Evolutionary conservation across 2,797 vertebrate species (phyloP).

Genomic region (Cossypha caffra): DNA sequence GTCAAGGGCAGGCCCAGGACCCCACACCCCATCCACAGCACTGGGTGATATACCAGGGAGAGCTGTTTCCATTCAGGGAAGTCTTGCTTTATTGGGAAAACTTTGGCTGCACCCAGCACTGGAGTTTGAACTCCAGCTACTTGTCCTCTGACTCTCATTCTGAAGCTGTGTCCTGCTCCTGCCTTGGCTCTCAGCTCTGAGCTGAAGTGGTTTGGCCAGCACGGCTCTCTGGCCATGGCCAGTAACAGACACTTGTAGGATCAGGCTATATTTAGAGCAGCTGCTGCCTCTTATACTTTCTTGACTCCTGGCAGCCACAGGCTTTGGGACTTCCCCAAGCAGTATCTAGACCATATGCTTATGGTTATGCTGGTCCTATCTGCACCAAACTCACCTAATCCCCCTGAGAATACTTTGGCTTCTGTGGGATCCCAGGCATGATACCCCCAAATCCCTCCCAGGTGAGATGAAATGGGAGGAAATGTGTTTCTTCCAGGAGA

Average conservation of each 20-base stretch:
- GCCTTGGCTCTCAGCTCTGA: neutral
- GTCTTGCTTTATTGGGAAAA: neutral
- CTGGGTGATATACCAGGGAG: accelerated
- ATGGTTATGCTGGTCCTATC: neutral
- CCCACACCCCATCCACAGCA: neutral
- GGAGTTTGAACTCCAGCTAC: neutral
- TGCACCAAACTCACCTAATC: accelerated
- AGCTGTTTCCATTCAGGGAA: neutral
- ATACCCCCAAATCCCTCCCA: neutral
- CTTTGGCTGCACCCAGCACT: neutral
- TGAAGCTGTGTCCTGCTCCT: neutral
- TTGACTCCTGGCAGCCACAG: neutral
- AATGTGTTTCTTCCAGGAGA: neutral
- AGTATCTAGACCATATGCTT: neutral
- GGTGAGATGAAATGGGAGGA: neutral
- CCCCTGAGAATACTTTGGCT: neutral
- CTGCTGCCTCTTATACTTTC: neutral
- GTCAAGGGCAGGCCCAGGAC: neutral
- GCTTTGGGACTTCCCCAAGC: neutral
- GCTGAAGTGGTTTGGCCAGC: neutral
- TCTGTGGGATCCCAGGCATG: neutral
- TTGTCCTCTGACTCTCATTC: neutral
- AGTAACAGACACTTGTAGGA: neutral
- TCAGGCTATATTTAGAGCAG: constrained; percentile 16
- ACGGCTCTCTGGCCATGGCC: accelerated